Conservation (phyloP, 2,797 vertebrate species). For the Acanthurus tractus region DNA sequence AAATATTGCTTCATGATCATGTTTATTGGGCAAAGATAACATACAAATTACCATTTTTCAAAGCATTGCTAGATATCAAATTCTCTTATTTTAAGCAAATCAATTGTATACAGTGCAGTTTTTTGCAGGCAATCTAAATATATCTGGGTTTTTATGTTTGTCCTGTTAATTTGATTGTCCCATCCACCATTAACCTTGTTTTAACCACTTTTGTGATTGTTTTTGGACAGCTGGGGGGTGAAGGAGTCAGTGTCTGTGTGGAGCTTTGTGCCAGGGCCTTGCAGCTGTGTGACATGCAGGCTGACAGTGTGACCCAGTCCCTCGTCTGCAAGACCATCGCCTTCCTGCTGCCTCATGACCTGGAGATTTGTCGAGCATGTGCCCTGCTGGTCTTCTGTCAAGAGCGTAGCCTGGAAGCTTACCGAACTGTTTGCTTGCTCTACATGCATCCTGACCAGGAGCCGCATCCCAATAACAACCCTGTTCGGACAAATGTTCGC, state of each 20-base stretch:
- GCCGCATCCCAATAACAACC: slow-evolving; percentile 90
- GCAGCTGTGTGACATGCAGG: slow-evolving; percentile 89
- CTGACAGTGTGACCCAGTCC: slow-evolving; percentile 90
- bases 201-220: slow-evolving; percentile 1
- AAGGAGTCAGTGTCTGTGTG: slow-evolving; percentile 92
- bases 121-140: neutral
- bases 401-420: slow-evolving; percentile 94
- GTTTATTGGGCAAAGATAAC: neutral
- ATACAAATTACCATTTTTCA: neutral
- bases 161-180: neutral
- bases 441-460: slow-evolving; percentile 95
- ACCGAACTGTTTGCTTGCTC: slow-evolving; percentile 92
- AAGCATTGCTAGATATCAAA: neutral
- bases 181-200: neutral
- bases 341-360: slow-evolving; percentile 94
- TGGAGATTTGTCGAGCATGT: slow-evolving; percentile 96
- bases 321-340: slow-evolving; percentile 97
- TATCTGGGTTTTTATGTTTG: too few relatives aligned
- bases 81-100: neutral
- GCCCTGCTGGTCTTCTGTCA: slow-evolving; percentile 95
- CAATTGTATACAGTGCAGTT: neutral
- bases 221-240: slow-evolving; percentile 88
- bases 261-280: slow-evolving; percentile 95
- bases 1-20: neutral
- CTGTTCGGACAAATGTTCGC: slow-evolving; percentile 92